These are phyloP conservation scores for Drosophila austrosaltans DNA, from an alignment of 2,888 invertebrate genomes.

Conservation along the genomic window DNA sequence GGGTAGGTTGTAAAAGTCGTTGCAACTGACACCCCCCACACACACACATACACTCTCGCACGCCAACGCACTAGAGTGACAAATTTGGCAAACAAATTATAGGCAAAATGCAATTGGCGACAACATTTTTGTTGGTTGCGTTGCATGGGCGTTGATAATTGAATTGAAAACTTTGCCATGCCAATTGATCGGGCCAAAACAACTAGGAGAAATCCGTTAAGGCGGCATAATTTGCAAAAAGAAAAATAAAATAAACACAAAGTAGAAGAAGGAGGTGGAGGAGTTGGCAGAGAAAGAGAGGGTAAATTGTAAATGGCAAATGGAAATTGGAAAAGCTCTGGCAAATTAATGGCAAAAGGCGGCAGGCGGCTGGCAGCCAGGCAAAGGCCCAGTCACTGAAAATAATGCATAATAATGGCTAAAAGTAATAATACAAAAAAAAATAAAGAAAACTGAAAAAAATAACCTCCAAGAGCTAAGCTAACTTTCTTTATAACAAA, in stretches of 20 bases:
- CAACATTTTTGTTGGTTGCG: constrained; percentile 40
- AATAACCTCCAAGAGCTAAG: constrained; percentile 3
- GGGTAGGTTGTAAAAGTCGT: constrained; percentile 20
- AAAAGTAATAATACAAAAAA: constrained; percentile 24
- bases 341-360: constrained; percentile 52
- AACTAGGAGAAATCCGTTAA: constrained; percentile 37
- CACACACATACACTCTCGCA: constrained; percentile 61
- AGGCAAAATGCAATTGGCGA: constrained; percentile 58
- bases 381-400: constrained; percentile 9
- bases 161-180: constrained; percentile 70
- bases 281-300: neutral
- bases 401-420: constrained; percentile 21
- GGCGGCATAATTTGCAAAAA: constrained; percentile 57
- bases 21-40: constrained; percentile 61
- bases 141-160: constrained; percentile 71
- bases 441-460: constrained; percentile 11
- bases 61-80: constrained; percentile 59
- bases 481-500: neutral
- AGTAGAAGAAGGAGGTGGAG: neutral
- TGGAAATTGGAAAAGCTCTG: constrained; percentile 47
- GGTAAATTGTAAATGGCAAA: constrained; percentile 37
- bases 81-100: constrained; percentile 71
- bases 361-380: constrained; percentile 11
- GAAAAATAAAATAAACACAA: constrained; percentile 39
- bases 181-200: constrained; percentile 35